Conservation (phyloP, 2,888 invertebrate genomes). For the Oegoconia quadripuncta region DNA sequence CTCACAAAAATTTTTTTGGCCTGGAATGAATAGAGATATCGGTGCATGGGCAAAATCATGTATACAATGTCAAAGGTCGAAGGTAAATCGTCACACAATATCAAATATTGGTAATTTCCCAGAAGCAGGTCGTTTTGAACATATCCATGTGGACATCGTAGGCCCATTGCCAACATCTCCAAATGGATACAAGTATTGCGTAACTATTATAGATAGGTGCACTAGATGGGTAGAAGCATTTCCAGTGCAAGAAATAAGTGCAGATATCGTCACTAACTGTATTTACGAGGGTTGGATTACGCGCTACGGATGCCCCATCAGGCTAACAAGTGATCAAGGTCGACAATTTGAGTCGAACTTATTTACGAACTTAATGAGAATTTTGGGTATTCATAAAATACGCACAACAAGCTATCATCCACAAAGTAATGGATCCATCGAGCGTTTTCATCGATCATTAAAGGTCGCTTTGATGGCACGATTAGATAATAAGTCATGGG, state of each 20-base stretch:
- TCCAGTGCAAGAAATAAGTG: conserved; percentile 17
- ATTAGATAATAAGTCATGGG: conserved; percentile 15
- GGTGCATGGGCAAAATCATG: conserved; percentile 11
- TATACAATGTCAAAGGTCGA: conserved; percentile 12
- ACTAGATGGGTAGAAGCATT: conserved; percentile 23
- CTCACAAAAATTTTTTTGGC: no score
- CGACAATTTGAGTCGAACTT: conserved; percentile 18
- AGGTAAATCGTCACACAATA: conserved; percentile 14
- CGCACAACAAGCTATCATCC: conserved; percentile 23
- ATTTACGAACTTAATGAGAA: conserved; percentile 14
- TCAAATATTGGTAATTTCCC: conserved; percentile 5
- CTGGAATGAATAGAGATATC: conserved; percentile 16
- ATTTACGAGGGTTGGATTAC: conserved; percentile 21
- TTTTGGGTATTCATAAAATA: conserved; percentile 17
- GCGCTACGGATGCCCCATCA: conserved; percentile 20
- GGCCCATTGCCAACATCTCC: conserved; percentile 6
- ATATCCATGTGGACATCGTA: conserved; percentile 16
- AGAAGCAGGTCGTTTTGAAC: conserved; percentile 11
- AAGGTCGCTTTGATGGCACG: conserved; percentile 22
- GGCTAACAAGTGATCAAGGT: conserved; percentile 20
- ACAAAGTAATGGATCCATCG: conserved; percentile 18
- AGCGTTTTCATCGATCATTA: conserved; percentile 24
- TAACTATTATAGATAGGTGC: conserved; percentile 9
- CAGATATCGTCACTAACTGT: conserved; percentile 19
- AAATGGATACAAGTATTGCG: background rate